Conservation (phyloP, 1,140 invertebrate species). For the Penaeus indicus region DNA sequence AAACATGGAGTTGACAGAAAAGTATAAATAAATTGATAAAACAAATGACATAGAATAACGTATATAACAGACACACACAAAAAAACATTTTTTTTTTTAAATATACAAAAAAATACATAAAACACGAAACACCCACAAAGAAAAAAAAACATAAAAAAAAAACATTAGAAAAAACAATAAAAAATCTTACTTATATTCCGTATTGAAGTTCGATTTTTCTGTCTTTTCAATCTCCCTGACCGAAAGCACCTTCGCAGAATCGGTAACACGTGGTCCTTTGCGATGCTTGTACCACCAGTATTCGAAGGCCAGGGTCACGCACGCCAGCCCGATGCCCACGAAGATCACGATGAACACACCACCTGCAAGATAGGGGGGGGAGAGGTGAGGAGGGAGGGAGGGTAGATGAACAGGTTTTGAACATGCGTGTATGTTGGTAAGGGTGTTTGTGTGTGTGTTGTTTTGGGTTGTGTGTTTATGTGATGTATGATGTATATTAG, state of each 20-base stretch:
- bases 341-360: slow-evolving; percentile 98
- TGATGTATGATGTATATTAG: too few relatives aligned
- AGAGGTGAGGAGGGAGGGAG: neutral
- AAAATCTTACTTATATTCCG: slow-evolving; percentile 56
- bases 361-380: slow-evolving; percentile 73
- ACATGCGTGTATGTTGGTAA: too few relatives aligned
- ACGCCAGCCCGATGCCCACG: slow-evolving; percentile 91
- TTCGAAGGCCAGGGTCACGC: slow-evolving; percentile 91
- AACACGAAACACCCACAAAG: neutral
- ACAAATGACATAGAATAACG: too few relatives aligned
- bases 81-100: too few relatives aligned
- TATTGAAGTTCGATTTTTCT: slow-evolving; percentile 52
- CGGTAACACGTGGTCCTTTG: slow-evolving; percentile 57
- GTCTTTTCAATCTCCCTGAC: slow-evolving; percentile 35
- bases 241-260: slow-evolving; percentile 58
- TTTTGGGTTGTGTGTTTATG: neutral
- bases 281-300: slow-evolving; percentile 88
- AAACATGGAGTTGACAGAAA: too few relatives aligned
- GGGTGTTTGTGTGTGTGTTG: neutral
- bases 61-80: too few relatives aligned
- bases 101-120: too few relatives aligned
- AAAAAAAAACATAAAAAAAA: neutral
- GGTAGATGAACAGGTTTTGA: neutral
- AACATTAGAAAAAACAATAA: too few relatives aligned
- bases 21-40: too few relatives aligned